phyloP scores from a whole-genome alignment of 2,888 invertebrate species.

The Allophyes oxyacanthae region DNA sequence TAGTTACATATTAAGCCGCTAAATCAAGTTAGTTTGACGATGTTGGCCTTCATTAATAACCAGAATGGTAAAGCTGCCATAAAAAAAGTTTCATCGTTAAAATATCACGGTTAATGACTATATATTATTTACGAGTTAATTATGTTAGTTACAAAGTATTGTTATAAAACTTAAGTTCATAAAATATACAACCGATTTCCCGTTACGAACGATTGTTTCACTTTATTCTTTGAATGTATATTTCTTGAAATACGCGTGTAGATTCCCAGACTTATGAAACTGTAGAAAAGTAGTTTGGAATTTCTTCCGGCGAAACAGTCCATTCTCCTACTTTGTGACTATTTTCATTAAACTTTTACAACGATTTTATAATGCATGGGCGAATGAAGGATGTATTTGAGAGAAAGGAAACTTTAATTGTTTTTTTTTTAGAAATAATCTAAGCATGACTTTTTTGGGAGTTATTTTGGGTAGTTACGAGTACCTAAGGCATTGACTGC shows the following conservation, averaged over 20 bases:
- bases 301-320: constrained; percentile 35
- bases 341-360: constrained; percentile 48
- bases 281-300: constrained; percentile 33
- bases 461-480: too few species aligned
- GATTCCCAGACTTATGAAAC: constrained; percentile 22
- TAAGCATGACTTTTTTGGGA: too few species aligned
- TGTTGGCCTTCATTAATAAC: constrained; percentile 28
- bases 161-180: constrained; percentile 26
- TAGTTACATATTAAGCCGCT: too few species aligned
- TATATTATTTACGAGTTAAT: constrained; percentile 32
- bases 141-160: constrained; percentile 14
- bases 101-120: constrained; percentile 29
- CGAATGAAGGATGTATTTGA: neutral
- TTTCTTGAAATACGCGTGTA: constrained; percentile 31
- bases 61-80: constrained; percentile 19
- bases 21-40: too few species aligned
- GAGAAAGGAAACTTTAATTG: neutral
- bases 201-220: constrained; percentile 26
- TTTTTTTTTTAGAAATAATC: neutral
- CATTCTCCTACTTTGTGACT: constrained; percentile 35
- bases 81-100: constrained; percentile 31
- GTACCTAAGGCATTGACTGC: too few species aligned
- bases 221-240: constrained; percentile 34
- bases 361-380: constrained; percentile 29
- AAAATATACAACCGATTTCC: constrained; percentile 24